phyloP scores from a whole-genome alignment of 1,140 invertebrate species.

The Rhopalosiphum padi region DNA sequence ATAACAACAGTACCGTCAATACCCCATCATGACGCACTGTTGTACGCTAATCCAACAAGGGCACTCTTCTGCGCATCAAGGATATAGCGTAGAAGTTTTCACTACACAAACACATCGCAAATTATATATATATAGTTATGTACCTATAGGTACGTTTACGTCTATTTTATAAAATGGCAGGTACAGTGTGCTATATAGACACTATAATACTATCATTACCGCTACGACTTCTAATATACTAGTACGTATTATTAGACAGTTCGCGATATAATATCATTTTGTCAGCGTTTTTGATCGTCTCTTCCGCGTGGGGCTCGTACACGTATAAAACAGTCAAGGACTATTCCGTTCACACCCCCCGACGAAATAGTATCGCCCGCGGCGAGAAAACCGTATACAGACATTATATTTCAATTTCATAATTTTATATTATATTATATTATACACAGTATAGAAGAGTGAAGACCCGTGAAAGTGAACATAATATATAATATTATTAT shows the following conservation, averaged over 20 bases:
- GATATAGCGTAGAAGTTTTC: background rate
- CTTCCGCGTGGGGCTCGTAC: constrained; percentile 6
- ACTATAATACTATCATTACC: background rate
- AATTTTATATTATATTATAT: background rate
- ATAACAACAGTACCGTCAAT: background rate
- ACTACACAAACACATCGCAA: background rate
- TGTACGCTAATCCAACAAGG: background rate
- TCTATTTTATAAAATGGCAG: background rate
- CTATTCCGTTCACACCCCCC: background rate
- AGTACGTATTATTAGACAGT: background rate
- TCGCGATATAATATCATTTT: background rate
- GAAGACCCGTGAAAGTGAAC: constrained; percentile 12
- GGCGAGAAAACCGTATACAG: no score
- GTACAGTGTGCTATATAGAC: background rate
- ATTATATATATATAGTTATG: background rate
- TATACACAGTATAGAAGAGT: background rate
- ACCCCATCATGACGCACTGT: background rate
- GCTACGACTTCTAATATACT: background rate
- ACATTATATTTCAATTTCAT: background rate
- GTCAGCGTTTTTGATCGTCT: background rate
- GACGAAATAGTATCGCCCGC: background rate
- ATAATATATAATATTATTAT: background rate
- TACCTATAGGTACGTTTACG: background rate
- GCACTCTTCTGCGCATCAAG: background rate
- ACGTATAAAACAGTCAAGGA: background rate